A percentile compares a stretch with the other conserved stretches of the same genome.
These are phyloP conservation scores for Lampropteryx suffumata DNA, from an alignment of 2,888 invertebrate genomes.

Conservation along the genomic window DNA sequence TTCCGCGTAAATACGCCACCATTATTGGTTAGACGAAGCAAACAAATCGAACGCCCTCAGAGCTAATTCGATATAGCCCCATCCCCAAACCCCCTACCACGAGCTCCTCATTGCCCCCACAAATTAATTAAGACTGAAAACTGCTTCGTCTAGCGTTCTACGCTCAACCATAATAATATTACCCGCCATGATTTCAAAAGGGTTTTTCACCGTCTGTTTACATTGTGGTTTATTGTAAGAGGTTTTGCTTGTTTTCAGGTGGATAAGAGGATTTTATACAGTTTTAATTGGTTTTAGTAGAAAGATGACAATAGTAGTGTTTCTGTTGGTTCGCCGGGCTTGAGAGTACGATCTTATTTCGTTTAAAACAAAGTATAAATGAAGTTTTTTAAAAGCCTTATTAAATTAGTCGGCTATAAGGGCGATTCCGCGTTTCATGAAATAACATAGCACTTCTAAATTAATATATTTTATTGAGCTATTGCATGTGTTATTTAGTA, in stretches of 20 bases:
- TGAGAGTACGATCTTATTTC: no score
- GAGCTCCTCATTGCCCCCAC: conserved; percentile 28
- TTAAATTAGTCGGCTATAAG: no score
- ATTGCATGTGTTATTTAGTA: no score
- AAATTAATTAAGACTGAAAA: conserved; percentile 52
- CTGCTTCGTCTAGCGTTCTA: conserved; percentile 37
- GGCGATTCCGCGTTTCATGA: no score
- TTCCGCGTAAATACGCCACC: conserved; percentile 32
- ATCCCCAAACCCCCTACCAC: conserved; percentile 1
- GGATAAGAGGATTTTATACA: not conserved
- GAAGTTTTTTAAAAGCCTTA: no score
- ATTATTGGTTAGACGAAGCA: conserved; percentile 45
- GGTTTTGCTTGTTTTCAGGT: not conserved
- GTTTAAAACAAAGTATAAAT: no score
- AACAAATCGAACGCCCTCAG: conserved; percentile 46
- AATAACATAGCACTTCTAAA: no score
- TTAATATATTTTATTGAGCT: no score
- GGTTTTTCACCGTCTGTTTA: conserved; percentile 13
- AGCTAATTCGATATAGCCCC: conserved; percentile 48
- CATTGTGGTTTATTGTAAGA: conserved; percentile 6
- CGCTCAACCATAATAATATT: conserved; percentile 26
- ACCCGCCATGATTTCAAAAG: conserved; percentile 18
- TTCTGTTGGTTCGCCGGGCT: no score
- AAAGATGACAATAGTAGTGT: no score
- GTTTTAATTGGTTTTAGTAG: no score